Conservation (phyloP, 2,113 vertebrate species). For the Micronycteris hirsuta region DNA sequence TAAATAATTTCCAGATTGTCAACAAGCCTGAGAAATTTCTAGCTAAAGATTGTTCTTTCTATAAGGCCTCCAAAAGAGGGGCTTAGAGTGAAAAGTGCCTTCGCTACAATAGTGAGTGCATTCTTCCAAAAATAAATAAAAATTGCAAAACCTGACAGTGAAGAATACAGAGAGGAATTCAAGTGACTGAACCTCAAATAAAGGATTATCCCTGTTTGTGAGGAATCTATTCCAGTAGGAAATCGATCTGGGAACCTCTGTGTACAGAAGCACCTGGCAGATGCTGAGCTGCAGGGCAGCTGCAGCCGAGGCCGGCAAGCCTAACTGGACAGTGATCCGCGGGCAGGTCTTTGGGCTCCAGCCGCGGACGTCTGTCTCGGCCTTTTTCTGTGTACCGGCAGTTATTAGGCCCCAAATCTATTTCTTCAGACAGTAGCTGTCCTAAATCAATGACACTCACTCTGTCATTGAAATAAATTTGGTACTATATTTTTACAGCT, state of each 20-base stretch:
- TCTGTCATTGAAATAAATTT: slow-evolving; percentile 32
- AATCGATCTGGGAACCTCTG: neutral
- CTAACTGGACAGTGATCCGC: neutral
- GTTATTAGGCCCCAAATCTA: neutral
- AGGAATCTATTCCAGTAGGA: slow-evolving; percentile 45
- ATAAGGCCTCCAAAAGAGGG: neutral
- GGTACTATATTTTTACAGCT: slow-evolving; percentile 36
- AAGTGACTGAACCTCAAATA: slow-evolving; percentile 61
- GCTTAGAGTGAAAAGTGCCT: slow-evolving; percentile 48
- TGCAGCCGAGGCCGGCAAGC: neutral
- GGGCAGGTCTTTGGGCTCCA: neutral
- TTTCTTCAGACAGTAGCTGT: slow-evolving; percentile 35
- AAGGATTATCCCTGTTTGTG: slow-evolving; percentile 55
- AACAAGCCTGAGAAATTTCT: slow-evolving; percentile 52
- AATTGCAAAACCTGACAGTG: slow-evolving; percentile 52
- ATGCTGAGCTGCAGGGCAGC: neutral
- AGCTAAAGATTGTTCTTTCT: slow-evolving; percentile 47
- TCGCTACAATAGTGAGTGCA: slow-evolving; percentile 31
- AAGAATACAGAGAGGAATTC: slow-evolving; percentile 58
- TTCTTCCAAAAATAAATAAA: slow-evolving; percentile 65
- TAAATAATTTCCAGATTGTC: slow-evolving; percentile 53
- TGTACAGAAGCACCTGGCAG: neutral
- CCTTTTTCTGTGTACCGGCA: neutral
- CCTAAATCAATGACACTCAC: slow-evolving; percentile 5
- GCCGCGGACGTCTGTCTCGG: neutral